Percentiles rank a stretch among this genome's conserved stretches.
These are phyloP conservation scores for Eurystomus gularis DNA, from an alignment of 2,113 vertebrate species.

Conservation along the genomic window DNA sequence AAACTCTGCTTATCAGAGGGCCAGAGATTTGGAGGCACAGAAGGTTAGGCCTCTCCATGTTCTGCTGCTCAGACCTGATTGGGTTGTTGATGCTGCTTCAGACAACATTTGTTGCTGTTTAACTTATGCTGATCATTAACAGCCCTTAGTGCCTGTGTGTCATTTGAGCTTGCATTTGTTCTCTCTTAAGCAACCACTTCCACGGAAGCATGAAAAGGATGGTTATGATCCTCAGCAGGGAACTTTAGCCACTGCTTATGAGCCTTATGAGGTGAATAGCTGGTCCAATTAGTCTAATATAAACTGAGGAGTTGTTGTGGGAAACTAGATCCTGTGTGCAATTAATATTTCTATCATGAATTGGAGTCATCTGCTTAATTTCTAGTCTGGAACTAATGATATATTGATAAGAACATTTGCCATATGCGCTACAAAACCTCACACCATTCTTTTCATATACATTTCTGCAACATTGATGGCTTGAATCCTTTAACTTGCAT, in stretches of 20 bases:
- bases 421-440: background rate
- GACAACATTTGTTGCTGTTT: background rate
- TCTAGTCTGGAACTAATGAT: background rate
- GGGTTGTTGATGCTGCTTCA: background rate
- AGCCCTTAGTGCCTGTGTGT: background rate
- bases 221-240: background rate
- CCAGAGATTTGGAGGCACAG: background rate
- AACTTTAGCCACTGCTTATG: background rate
- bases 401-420: background rate
- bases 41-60: background rate
- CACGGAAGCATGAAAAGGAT: background rate
- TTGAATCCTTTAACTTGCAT: background rate
- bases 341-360: background rate
- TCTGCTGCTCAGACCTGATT: background rate
- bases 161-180: background rate
- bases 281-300: background rate
- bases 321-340: background rate
- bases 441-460: accelerated
- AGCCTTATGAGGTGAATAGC: background rate
- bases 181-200: background rate
- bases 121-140: background rate
- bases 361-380: background rate
- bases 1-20: background rate
- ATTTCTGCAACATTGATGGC: background rate
- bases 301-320: background rate